phyloP scores from a whole-genome alignment of 2,888 invertebrate species.

The Lysandra bellargus region DNA sequence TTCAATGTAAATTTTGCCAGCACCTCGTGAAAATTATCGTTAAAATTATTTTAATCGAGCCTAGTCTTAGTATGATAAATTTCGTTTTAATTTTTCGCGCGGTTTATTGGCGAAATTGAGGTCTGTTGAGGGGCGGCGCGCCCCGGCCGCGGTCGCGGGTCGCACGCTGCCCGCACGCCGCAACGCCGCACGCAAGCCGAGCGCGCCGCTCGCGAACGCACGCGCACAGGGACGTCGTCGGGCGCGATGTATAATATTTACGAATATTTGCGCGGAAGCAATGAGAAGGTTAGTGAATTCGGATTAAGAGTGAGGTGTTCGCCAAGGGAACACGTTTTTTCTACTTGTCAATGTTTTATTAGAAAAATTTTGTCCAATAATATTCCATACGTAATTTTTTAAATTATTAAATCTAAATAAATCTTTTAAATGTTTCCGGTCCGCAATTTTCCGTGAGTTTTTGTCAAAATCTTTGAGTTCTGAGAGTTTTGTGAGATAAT shows the following conservation, averaged over 20 bases:
- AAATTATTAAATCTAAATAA: conserved; percentile 50
- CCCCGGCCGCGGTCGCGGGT: not conserved
- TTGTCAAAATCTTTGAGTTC: conserved; percentile 56
- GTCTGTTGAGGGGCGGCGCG: conserved; percentile 28
- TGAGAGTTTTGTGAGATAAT: conserved; percentile 72
- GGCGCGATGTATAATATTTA: conserved; percentile 49
- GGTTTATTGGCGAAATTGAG: conserved; percentile 50
- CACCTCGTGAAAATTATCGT: conserved; percentile 70
- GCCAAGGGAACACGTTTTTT: conserved; percentile 52
- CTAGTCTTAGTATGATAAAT: conserved; percentile 78
- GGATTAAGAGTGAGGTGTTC: conserved; percentile 60
- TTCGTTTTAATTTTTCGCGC: conserved; percentile 61
- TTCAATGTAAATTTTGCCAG: conserved; percentile 77
- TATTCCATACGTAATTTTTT: conserved; percentile 61
- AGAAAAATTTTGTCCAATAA: conserved; percentile 62
- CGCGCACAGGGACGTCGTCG: conserved; percentile 54
- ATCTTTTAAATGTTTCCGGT: conserved; percentile 38
- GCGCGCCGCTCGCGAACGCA: conserved; percentile 49
- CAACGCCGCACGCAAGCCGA: not conserved
- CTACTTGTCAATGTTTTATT: conserved; percentile 63
- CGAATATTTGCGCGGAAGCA: conserved; percentile 62
- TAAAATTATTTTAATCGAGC: conserved; percentile 74
- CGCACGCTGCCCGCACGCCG: conserved; percentile 25
- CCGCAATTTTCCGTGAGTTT: conserved; percentile 35
- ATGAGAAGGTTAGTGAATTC: conserved; percentile 78